A percentile compares a stretch with the other conserved stretches of the same genome.
Conservation (phyloP, 2,113 vertebrate species). For the Lasiurus cinereus region DNA sequence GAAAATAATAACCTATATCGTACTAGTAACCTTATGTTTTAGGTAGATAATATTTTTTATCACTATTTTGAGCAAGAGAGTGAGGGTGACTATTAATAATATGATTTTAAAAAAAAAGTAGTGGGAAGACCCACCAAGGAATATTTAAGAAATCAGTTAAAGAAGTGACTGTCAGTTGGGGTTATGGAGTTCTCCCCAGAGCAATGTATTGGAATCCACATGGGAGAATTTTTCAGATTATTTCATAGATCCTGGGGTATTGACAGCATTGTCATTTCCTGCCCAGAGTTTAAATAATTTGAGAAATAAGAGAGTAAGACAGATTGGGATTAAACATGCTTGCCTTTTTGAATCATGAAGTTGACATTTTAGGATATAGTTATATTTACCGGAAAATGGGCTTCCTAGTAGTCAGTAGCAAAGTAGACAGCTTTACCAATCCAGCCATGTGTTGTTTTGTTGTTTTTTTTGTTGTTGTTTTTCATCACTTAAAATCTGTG, state of each 20-base stretch:
- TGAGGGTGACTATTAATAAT: neutral
- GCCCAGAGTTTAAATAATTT: neutral
- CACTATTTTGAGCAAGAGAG: neutral
- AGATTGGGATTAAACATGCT: neutral
- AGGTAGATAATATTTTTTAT: neutral
- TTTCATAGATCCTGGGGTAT: neutral
- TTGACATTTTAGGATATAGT: neutral
- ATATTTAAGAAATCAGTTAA: slow-evolving; percentile 12
- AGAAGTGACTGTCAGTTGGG: neutral
- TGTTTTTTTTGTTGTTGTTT: neutral
- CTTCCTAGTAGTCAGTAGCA: neutral
- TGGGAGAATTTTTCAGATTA: neutral
- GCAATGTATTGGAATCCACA: neutral
- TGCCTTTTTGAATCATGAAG: neutral
- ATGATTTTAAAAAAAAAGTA: neutral
- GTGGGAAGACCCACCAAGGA: neutral
- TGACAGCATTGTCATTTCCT: neutral
- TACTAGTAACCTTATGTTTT: neutral
- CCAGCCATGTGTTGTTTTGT: neutral
- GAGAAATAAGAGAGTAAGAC: slow-evolving; percentile 12
- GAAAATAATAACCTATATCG: neutral
- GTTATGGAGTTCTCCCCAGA: neutral
- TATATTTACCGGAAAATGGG: neutral
- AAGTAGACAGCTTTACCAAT: neutral
- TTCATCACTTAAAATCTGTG: neutral